Percentiles rank a stretch among this genome's conserved stretches.
Evolutionary conservation across 2,797 vertebrate genomes (phyloP).

Genomic region (Anguilla anguilla): DNA sequence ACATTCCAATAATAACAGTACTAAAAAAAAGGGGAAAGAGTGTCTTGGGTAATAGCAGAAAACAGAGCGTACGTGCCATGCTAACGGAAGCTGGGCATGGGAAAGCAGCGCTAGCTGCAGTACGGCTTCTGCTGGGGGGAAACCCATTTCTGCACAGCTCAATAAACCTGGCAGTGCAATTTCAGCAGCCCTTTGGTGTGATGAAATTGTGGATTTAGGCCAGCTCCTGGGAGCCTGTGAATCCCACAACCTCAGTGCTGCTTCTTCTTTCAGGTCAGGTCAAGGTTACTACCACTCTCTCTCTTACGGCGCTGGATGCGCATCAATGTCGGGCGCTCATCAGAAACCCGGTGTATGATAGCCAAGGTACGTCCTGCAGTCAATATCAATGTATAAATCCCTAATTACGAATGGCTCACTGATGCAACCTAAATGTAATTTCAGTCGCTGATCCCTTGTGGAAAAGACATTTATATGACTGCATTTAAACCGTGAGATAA

Average conservation of each 20-base stretch:
- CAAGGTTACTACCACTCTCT: conserved; percentile 15
- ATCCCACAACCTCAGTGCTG: conserved; percentile 12
- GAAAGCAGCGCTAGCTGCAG: background rate
- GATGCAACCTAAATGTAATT: background rate
- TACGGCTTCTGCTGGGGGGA: background rate
- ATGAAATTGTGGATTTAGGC: conserved; percentile 21
- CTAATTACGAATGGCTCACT: background rate
- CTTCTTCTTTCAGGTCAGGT: background rate
- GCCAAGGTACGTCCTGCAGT: background rate
- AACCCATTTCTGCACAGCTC: conserved; percentile 12
- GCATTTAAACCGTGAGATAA: background rate
- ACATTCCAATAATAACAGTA: background rate
- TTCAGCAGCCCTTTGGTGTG: conserved; percentile 2
- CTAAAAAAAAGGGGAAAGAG: background rate
- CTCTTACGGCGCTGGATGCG: background rate
- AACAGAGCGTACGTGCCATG: background rate
- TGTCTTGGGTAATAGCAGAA: background rate
- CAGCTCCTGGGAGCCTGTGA: conserved; percentile 6
- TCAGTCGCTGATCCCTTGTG: background rate
- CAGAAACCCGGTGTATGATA: background rate
- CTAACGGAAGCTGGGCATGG: background rate
- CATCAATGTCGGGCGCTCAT: background rate
- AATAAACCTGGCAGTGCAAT: conserved; percentile 8
- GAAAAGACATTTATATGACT: background rate
- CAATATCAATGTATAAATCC: background rate